Conservation (phyloP, 2,888 invertebrate species). For the Drosophila meridionalis region DNA sequence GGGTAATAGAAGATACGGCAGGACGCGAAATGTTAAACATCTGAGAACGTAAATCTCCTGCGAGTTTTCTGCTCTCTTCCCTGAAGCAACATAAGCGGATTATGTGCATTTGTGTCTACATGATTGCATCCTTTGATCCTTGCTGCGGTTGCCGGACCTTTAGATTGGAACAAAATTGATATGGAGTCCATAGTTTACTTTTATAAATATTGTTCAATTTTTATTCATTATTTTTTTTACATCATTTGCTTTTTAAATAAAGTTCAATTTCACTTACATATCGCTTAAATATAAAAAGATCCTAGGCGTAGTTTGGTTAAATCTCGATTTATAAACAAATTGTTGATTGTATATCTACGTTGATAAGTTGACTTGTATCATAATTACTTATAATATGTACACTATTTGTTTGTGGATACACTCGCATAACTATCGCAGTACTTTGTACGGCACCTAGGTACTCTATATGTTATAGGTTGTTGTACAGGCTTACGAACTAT, state of each 20-base stretch:
- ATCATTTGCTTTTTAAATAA: conserved; percentile 41
- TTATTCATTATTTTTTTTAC: conserved; percentile 53
- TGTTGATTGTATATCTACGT: conserved; percentile 55
- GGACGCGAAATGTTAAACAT: conserved; percentile 16
- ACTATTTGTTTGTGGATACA: conserved; percentile 14
- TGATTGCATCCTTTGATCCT: conserved; percentile 56
- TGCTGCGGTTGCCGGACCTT: conserved; percentile 43
- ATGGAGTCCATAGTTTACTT: conserved; percentile 9
- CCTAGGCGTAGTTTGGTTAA: conserved; percentile 28
- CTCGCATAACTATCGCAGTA: conserved; percentile 60
- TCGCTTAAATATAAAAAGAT: conserved; percentile 66
- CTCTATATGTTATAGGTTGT: conserved; percentile 41
- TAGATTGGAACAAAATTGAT: neutral
- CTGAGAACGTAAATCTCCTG: conserved; percentile 61
- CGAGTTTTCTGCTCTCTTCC: conserved; percentile 2
- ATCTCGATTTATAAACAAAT: conserved; percentile 38
- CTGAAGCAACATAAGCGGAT: conserved; percentile 65
- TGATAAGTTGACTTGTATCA: conserved; percentile 63
- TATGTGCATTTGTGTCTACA: conserved; percentile 64
- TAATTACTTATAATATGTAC: conserved; percentile 45
- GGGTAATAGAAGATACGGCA: conserved; percentile 9
- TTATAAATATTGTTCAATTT: conserved; percentile 64
- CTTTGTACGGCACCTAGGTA: conserved; percentile 77
- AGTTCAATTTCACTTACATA: conserved; percentile 29
- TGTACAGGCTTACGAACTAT: conserved; percentile 36